A percentile compares a stretch with the other conserved stretches of the same genome.
Conservation (phyloP, 2,888 invertebrate species). For the Conomelus anceps region DNA sequence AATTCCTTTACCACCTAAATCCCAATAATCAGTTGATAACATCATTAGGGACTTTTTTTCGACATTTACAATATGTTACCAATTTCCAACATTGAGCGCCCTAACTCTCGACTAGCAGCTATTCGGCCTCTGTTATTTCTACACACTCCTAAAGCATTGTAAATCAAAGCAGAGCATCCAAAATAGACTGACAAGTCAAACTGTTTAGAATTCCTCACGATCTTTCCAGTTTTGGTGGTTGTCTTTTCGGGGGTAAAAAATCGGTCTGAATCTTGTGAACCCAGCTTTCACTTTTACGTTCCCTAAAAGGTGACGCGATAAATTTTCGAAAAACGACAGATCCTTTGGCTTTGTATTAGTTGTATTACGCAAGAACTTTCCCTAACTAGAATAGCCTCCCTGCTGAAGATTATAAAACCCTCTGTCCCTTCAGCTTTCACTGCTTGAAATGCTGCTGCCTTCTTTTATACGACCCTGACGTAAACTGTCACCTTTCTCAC, state of each 20-base stretch:
- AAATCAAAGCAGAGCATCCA: neutral
- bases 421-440: neutral
- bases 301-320: slow-evolving; percentile 1
- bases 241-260: neutral
- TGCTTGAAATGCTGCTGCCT: neutral
- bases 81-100: neutral
- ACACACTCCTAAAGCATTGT: neutral
- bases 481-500: neutral
- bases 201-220: neutral
- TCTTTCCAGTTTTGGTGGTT: neutral
- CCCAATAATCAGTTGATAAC: neutral
- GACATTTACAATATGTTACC: neutral
- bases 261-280: neutral
- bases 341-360: neutral
- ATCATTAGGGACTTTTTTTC: neutral
- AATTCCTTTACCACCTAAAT: neutral
- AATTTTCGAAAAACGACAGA: slow-evolving; percentile 1
- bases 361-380: neutral
- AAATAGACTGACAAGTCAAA: neutral
- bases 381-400: neutral
- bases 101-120: neutral
- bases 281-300: neutral
- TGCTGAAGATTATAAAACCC: neutral
- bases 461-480: neutral
- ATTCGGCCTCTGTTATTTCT: neutral